phyloP scores from a whole-genome alignment of 2,888 invertebrate species.

The Cephus pygmeus region DNA sequence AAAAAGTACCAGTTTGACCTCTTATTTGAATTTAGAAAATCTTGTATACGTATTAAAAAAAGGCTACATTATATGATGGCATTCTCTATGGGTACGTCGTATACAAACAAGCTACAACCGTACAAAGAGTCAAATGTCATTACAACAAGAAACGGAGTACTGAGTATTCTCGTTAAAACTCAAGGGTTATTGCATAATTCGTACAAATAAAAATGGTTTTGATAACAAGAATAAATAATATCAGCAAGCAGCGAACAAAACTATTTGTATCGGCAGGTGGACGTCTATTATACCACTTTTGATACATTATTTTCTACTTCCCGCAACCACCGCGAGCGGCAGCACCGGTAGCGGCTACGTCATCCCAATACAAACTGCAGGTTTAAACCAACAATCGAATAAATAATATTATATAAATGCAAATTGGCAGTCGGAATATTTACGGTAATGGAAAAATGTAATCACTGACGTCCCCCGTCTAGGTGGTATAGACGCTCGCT shows the following conservation, averaged over 20 bases:
- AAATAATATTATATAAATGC: constrained; percentile 35
- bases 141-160: too few species aligned
- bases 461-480: constrained; percentile 16
- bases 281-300: background rate
- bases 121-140: too few species aligned
- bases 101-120: too few species aligned
- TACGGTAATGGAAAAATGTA: constrained; percentile 30
- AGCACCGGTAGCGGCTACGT: background rate
- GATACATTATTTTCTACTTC: background rate
- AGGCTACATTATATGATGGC: too few species aligned
- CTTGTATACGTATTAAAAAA: too few species aligned
- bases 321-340: background rate
- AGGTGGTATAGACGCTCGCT: background rate
- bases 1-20: too few species aligned
- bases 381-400: constrained; percentile 25
- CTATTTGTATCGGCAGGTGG: background rate
- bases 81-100: too few species aligned
- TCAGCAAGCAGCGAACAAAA: constrained; percentile 22
- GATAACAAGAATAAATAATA: constrained; percentile 27
- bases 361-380: constrained; percentile 9
- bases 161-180: too few species aligned
- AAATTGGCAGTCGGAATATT: constrained; percentile 32
- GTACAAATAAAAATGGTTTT: constrained; percentile 33
- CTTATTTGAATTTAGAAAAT: too few species aligned
- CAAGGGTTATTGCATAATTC: too few species aligned